phyloP scores from a whole-genome alignment of 1,140 invertebrate species.

The Thereuonema tuberculata region DNA sequence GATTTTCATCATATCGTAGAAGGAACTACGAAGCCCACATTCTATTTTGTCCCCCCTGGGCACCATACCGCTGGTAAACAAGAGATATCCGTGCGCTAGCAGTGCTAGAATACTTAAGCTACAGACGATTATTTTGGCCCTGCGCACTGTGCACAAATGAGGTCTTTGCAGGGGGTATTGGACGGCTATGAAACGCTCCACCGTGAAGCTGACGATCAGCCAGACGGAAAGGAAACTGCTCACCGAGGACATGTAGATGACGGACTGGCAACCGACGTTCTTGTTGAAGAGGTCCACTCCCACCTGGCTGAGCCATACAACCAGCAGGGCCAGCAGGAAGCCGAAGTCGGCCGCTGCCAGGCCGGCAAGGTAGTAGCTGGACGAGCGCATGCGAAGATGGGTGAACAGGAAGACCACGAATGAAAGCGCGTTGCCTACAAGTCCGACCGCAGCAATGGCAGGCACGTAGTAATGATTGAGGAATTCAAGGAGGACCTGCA shows the following conservation, averaged over 20 bases:
- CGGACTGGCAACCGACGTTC: conserved; percentile 25
- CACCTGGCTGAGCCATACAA: conserved; percentile 40
- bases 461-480: conserved; percentile 41
- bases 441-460: conserved; percentile 36
- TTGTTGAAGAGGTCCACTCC: conserved; percentile 30
- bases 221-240: conserved; percentile 31
- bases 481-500: conserved; percentile 34
- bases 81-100: conserved; percentile 21
- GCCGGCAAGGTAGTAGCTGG: conserved; percentile 44
- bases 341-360: conserved; percentile 40
- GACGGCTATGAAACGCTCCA: conserved; percentile 30
- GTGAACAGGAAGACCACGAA: conserved; percentile 43
- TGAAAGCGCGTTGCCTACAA: conserved; percentile 41
- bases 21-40: conserved; percentile 34
- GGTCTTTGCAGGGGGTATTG: conserved; percentile 26
- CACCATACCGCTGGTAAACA: conserved; percentile 20
- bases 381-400: conserved; percentile 40
- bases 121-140: conserved; percentile 19
- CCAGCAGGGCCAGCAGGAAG: conserved; percentile 36
- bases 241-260: conserved; percentile 27
- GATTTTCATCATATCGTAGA: conserved; percentile 35
- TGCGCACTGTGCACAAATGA: conserved; percentile 22
- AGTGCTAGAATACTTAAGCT: conserved; percentile 17
- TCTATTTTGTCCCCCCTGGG: conserved; percentile 12
- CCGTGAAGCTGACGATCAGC: conserved; percentile 30